phyloP scores from a whole-genome alignment of 2,888 invertebrate species.

The Blera fallax region DNA sequence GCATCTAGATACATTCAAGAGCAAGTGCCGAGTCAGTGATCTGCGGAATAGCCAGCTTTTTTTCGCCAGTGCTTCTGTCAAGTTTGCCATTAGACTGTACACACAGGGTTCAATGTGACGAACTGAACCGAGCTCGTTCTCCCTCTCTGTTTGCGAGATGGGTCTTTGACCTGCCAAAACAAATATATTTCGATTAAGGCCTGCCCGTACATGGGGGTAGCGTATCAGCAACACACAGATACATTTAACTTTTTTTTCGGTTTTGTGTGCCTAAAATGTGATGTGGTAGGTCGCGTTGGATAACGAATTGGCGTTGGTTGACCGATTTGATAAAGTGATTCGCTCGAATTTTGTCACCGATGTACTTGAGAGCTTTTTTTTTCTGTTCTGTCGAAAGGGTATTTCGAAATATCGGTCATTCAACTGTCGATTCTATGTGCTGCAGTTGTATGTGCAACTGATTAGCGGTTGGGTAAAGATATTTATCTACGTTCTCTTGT shows the following conservation, averaged over 20 bases:
- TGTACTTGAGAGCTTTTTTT: constrained; percentile 26
- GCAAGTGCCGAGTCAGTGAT: constrained; percentile 51
- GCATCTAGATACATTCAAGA: constrained; percentile 41
- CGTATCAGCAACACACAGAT: constrained; percentile 9
- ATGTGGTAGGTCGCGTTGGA: constrained; percentile 71
- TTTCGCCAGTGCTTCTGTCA: constrained; percentile 8
- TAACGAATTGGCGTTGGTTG: constrained; percentile 45
- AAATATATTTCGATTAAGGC: constrained; percentile 61
- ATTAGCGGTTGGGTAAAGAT: constrained; percentile 10
- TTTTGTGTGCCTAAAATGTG: constrained; percentile 54
- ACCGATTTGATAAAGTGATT: constrained; percentile 34
- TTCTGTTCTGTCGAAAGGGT: background rate
- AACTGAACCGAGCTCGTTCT: constrained; percentile 1
- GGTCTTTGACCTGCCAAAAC: constrained; percentile 61
- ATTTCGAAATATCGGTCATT: constrained; percentile 40
- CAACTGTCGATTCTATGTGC: constrained; percentile 3
- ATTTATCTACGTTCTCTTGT: background rate
- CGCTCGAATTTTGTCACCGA: constrained; percentile 18
- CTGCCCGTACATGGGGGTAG: constrained; percentile 40
- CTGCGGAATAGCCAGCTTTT: constrained; percentile 36
- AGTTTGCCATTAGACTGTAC: constrained; percentile 48
- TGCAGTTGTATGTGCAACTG: background rate
- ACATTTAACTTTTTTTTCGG: background rate
- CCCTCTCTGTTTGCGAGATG: background rate
- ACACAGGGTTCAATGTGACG: constrained; percentile 45